Evolutionary conservation across 2,888 invertebrate species (phyloP).

Genomic region (Zygogramma bicolorata): DNA sequence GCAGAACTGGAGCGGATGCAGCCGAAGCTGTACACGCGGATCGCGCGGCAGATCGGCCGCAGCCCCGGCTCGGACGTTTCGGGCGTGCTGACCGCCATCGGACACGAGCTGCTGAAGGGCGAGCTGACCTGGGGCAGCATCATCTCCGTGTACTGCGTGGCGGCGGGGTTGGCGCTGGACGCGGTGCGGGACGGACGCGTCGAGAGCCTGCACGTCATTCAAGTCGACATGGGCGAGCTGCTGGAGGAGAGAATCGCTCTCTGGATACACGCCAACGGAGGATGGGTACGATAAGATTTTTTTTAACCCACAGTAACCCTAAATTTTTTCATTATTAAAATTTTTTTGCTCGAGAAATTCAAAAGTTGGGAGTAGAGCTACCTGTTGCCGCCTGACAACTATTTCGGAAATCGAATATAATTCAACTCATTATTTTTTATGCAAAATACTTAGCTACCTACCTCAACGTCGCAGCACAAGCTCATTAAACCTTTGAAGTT

Average conservation of each 20-base stretch:
- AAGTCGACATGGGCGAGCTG: slow-evolving; percentile 82
- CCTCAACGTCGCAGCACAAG: no score
- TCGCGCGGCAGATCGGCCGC: slow-evolving; percentile 77
- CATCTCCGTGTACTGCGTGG: slow-evolving; percentile 83
- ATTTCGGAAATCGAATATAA: no score
- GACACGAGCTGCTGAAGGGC: slow-evolving; percentile 77
- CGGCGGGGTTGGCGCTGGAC: slow-evolving; percentile 86
- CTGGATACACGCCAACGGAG: slow-evolving; percentile 88
- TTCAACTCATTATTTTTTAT: no score
- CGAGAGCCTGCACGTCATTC: slow-evolving; percentile 74
- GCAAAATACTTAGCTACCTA: no score
- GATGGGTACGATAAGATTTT: slow-evolving; percentile 80
- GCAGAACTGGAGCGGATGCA: slow-evolving; percentile 78
- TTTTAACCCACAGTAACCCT: neutral
- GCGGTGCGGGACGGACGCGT: slow-evolving; percentile 81
- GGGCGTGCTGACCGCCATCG: slow-evolving; percentile 76
- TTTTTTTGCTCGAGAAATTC: no score
- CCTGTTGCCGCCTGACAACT: no score
- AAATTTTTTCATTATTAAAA: no score
- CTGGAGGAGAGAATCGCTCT: slow-evolving; percentile 77
- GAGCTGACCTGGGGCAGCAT: slow-evolving; percentile 86
- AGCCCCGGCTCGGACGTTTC: slow-evolving; percentile 73
- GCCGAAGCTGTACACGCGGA: slow-evolving; percentile 79
- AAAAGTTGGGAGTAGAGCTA: neutral
- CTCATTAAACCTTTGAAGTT: no score